A percentile compares a stretch with the other conserved stretches of the same genome.
These are phyloP conservation scores for Scaeva pyrastri DNA, from an alignment of 2,888 invertebrate genomes.

Conservation along the genomic window DNA sequence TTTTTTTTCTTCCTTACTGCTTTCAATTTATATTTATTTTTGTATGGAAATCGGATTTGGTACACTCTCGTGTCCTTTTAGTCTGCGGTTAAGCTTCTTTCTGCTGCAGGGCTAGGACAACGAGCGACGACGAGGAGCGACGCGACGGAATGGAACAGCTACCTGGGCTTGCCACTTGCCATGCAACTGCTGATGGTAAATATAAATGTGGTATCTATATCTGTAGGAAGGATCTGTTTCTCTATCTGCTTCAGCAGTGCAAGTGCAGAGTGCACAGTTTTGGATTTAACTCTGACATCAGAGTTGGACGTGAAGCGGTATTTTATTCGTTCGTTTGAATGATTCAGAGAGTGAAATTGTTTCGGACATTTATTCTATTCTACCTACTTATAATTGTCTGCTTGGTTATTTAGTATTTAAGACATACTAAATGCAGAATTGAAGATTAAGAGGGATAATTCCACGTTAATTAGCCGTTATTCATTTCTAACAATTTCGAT, in stretches of 20 bases:
- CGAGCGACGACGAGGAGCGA: no score
- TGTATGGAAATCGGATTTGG: conserved; percentile 82
- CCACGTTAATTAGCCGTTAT: no score
- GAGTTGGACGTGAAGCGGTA: conserved; percentile 43
- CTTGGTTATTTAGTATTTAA: no score
- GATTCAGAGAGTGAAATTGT: conserved; percentile 61
- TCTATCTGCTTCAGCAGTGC: no score
- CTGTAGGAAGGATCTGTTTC: no score
- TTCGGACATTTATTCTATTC: conserved; percentile 27
- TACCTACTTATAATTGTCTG: not conserved
- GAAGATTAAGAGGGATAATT: no score
- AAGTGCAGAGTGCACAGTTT: conserved; percentile 13
- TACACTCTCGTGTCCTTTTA: conserved; percentile 79
- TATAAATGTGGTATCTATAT: no score
- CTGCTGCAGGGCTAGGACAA: conserved; percentile 24
- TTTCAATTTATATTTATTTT: conserved; percentile 82
- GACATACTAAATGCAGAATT: no score
- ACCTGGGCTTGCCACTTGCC: no score
- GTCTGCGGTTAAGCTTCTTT: conserved; percentile 69
- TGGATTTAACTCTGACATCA: conserved; percentile 43
- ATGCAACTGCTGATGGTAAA: not conserved
- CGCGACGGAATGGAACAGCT: no score
- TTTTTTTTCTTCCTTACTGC: conserved; percentile 78
- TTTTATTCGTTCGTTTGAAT: conserved; percentile 46
- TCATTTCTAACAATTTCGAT: no score